Evolutionary conservation across 2,888 invertebrate genomes (phyloP).

Genomic region (Ashinkailepas kermadecensis): DNA sequence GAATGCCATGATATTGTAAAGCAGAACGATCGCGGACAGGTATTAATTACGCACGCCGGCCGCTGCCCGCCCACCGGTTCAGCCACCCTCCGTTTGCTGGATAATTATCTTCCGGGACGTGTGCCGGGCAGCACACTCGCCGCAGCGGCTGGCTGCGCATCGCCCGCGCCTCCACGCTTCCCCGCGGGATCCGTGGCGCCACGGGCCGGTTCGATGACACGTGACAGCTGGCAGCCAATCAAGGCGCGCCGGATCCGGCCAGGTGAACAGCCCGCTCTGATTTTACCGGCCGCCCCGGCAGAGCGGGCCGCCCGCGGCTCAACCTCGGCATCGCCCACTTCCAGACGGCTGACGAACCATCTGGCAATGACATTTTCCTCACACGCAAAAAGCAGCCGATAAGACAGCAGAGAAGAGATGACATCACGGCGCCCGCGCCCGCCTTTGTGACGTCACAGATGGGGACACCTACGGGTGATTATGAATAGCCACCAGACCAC

Average conservation of each 20-base stretch:
- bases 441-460: too few species aligned
- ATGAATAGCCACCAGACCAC: too few species aligned
- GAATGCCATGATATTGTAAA: background rate
- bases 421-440: too few species aligned
- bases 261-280: background rate
- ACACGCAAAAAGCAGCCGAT: too few species aligned
- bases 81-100: background rate
- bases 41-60: background rate
- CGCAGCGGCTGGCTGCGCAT: background rate
- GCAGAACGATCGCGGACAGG: background rate
- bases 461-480: too few species aligned
- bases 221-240: constrained; percentile 1
- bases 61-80: constrained; percentile 1
- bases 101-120: background rate
- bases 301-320: background rate
- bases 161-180: background rate
- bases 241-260: background rate
- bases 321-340: too few species aligned
- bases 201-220: background rate
- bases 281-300: background rate
- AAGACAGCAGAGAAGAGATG: too few species aligned
- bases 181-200: background rate
- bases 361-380: too few species aligned
- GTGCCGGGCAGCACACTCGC: background rate
- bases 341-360: too few species aligned